Evolutionary conservation across 2,888 invertebrate genomes (phyloP).

Genomic region (Archips crataeganus): DNA sequence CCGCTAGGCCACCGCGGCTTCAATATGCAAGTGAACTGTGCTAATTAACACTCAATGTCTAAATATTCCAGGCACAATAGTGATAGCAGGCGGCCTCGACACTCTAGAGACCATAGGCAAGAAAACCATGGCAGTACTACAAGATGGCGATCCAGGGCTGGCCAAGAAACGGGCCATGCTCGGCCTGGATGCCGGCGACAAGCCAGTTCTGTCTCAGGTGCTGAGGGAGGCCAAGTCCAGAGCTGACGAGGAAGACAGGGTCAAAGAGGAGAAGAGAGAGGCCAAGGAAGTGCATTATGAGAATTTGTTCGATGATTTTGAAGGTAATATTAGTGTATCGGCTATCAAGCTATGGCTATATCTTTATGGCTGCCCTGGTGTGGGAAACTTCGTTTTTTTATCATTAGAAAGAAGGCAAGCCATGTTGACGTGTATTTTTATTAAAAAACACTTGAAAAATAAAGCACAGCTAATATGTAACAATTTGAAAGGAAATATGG

Average conservation of each 20-base stretch:
- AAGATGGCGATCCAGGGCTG: slow-evolving; percentile 96
- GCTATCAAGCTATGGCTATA: too few species aligned
- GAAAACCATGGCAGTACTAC: slow-evolving; percentile 96
- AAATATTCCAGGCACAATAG: slow-evolving; percentile 86
- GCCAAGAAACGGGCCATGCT: slow-evolving; percentile 91
- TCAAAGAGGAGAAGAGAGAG: slow-evolving; percentile 77
- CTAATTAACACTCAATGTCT: too few species aligned
- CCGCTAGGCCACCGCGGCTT: too few species aligned
- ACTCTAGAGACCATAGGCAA: slow-evolving; percentile 97
- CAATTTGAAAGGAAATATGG: too few species aligned
- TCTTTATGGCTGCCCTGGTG: too few species aligned
- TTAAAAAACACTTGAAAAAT: too few species aligned
- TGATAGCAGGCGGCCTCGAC: slow-evolving; percentile 92
- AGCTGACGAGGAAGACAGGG: slow-evolving; percentile 87
- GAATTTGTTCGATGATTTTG: slow-evolving; percentile 94
- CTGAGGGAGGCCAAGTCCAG: slow-evolving; percentile 90
- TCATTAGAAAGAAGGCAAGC: too few species aligned
- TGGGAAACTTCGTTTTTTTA: too few species aligned
- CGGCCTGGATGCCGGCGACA: slow-evolving; percentile 84
- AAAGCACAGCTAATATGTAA: too few species aligned
- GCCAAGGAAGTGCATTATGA: slow-evolving; percentile 89
- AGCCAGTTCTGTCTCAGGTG: slow-evolving; percentile 87
- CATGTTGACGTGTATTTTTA: too few species aligned
- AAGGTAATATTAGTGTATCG: slow-evolving; percentile 81
- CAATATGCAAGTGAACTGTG: too few species aligned